Evolutionary conservation across 2,113 vertebrate genomes (phyloP).

Genomic region (Colistium nudipinnis): DNA sequence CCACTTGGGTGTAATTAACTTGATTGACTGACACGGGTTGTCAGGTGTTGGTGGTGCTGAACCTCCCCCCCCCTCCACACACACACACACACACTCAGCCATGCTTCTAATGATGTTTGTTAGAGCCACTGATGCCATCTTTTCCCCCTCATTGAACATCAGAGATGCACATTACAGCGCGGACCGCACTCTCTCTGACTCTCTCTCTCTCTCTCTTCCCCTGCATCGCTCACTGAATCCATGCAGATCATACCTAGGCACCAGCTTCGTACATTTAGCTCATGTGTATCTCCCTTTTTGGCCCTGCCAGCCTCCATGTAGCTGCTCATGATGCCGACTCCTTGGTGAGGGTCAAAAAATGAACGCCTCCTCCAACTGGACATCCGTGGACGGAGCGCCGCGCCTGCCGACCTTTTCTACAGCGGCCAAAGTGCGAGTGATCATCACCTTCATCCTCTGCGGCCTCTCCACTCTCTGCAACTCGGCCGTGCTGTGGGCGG

Average conservation of each 20-base stretch:
- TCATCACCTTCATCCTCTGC: slow-evolving; percentile 70
- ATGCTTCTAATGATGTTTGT: neutral
- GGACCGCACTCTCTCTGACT: neutral
- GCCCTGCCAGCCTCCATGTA: slow-evolving; percentile 9
- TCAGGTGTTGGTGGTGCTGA: slow-evolving; percentile 4
- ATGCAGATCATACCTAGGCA: slow-evolving; percentile 22
- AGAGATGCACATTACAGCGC: neutral
- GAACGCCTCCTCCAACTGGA: slow-evolving; percentile 59
- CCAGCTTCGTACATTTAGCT: neutral
- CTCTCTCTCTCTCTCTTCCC: slow-evolving; percentile 11
- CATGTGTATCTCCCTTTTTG: slow-evolving; percentile 1
- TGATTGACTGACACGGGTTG: slow-evolving; percentile 1
- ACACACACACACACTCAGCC: neutral
- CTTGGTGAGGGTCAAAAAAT: slow-evolving; percentile 49
- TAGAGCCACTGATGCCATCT: neutral
- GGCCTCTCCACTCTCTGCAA: slow-evolving; percentile 67
- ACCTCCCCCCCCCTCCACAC: too few relatives aligned
- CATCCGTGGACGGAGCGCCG: slow-evolving; percentile 16
- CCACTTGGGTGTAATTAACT: neutral
- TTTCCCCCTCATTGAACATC: slow-evolving; percentile 25
- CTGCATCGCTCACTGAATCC: slow-evolving; percentile 8
- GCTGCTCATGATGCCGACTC: slow-evolving; percentile 35
- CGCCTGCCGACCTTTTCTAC: slow-evolving; percentile 70
- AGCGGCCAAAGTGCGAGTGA: slow-evolving; percentile 70
- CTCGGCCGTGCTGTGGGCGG: slow-evolving; percentile 62